Conservation (phyloP, 2,113 vertebrate species). For the Aspidoscelis tigris region DNA sequence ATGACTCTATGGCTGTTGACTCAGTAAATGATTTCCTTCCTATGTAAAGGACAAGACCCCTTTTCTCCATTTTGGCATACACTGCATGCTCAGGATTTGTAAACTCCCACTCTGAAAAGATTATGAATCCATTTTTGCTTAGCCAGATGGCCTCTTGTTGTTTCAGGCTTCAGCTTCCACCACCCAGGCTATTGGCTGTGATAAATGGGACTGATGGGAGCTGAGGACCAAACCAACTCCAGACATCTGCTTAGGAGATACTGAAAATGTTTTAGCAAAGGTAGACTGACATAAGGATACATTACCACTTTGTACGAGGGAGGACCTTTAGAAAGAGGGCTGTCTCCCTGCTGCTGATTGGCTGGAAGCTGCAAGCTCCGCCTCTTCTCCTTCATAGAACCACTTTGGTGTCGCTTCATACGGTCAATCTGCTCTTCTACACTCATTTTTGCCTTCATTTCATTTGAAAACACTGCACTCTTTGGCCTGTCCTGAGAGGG, state of each 20-base stretch:
- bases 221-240: too few relatives aligned
- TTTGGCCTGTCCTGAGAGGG: conserved; percentile 87
- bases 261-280: background rate
- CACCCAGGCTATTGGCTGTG: too few relatives aligned
- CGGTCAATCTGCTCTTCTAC: conserved; percentile 94
- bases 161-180: too few relatives aligned
- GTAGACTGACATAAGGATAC: rapidly evolving
- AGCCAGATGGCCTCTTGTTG: background rate
- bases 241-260: background rate
- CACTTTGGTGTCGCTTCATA: conserved; percentile 90
- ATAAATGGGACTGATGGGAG: too few relatives aligned
- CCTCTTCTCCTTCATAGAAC: conserved; percentile 90
- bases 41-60: background rate
- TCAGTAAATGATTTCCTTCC: too few relatives aligned
- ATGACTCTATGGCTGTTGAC: too few relatives aligned
- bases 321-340: conserved; percentile 63
- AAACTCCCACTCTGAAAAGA: background rate
- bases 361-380: conserved; percentile 89
- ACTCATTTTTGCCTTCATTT: conserved; percentile 93
- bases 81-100: background rate
- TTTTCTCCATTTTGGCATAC: background rate
- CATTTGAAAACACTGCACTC: conserved; percentile 84
- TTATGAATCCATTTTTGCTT: background rate
- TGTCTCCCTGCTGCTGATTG: conserved; percentile 73
- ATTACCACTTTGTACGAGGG: conserved; percentile 89